Base-by-base conservation (phyloP, 2,888 invertebrate genomes). In the Fissipunctia ypsillon region DNA sequence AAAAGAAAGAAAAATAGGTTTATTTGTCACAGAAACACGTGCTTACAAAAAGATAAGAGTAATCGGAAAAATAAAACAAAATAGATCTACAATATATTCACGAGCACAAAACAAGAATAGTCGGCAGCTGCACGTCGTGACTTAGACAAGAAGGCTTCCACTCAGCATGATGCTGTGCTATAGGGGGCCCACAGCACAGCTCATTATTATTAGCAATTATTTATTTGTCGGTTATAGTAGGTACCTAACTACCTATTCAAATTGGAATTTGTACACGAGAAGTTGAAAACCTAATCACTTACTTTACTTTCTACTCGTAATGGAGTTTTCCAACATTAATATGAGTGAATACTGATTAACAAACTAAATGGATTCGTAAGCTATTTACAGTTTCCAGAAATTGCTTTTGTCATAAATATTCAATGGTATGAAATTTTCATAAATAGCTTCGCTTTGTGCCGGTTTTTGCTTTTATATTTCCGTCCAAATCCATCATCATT, bases 261-360 rank as follows among this genome's bases (percentile, higher is more conserved):
- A 43, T 61, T 38, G 22, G 10, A 22, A 48, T 43, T 52, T 28
- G 14, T 43, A 28, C 19, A 54, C 12, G 31, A 35, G 16, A 60
- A 43, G 41, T 69, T 45, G 12, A 48, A 54, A 56, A 61, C 14
- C 7, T 16, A 79, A 79, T 79, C 63, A 67, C 14, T 28, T 22
- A 57, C 31, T 73, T 79, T 52, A n/a, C 35, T 64, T 65, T 65
- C 12, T 65, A n/a, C n/a, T n/a, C n/a, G n/a, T n/a, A 80, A 78
- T 80, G 64, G 48, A 59, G 19, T 68, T 59, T 65, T 52, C 25
- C 38, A 78, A 69, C 59, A 68, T 64, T 45, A 38, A 48, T 41
- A 41, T 45, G 16, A 64, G 31, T 67, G 41, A 60, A 57, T 61
- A 65, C 56, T 81, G 50, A 80, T 80, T 81, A 66, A 63, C 65